Conservation (phyloP, 2,888 invertebrate species). For the Diaprepes abbreviatus region DNA sequence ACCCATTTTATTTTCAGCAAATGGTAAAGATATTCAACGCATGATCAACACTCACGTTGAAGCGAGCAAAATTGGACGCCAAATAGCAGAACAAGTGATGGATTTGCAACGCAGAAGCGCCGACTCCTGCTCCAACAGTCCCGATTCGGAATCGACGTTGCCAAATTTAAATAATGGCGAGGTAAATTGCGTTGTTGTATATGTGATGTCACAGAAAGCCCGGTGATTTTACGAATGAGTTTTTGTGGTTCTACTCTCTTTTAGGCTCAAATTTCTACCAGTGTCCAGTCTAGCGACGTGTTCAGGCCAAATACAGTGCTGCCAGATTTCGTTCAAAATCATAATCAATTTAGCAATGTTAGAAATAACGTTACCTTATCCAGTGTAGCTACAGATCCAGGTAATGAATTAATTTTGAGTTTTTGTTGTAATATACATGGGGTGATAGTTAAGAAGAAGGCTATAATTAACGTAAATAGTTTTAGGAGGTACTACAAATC, state of each 20-base stretch:
- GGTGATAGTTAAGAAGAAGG: no score
- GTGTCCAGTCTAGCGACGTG: slow-evolving; percentile 62
- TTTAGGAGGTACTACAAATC: slow-evolving; percentile 56
- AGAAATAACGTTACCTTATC: slow-evolving; percentile 69
- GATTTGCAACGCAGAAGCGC: slow-evolving; percentile 69
- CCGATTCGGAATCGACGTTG: slow-evolving; percentile 64
- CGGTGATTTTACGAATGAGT: no score
- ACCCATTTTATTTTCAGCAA: slow-evolving; percentile 59
- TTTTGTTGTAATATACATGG: no score
- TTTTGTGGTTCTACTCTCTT: no score
- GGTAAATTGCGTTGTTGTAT: no score
- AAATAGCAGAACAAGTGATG: slow-evolving; percentile 85
- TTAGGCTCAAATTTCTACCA: slow-evolving; percentile 67
- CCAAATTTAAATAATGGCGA: slow-evolving; percentile 60
- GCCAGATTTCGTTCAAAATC: slow-evolving; percentile 56
- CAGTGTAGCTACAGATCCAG: slow-evolving; percentile 69
- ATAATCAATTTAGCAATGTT: slow-evolving; percentile 58
- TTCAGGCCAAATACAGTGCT: slow-evolving; percentile 54
- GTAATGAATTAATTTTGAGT: slow-evolving; percentile 60
- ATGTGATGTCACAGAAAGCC: no score
- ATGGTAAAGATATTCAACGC: slow-evolving; percentile 76
- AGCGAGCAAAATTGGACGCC: slow-evolving; percentile 87
- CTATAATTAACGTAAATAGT: no score
- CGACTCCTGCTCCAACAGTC: slow-evolving; percentile 60
- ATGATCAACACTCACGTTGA: slow-evolving; percentile 83